Evolutionary conservation across 2,113 vertebrate species (phyloP).

Genomic region (Rhinopomastus cyanomelas): DNA sequence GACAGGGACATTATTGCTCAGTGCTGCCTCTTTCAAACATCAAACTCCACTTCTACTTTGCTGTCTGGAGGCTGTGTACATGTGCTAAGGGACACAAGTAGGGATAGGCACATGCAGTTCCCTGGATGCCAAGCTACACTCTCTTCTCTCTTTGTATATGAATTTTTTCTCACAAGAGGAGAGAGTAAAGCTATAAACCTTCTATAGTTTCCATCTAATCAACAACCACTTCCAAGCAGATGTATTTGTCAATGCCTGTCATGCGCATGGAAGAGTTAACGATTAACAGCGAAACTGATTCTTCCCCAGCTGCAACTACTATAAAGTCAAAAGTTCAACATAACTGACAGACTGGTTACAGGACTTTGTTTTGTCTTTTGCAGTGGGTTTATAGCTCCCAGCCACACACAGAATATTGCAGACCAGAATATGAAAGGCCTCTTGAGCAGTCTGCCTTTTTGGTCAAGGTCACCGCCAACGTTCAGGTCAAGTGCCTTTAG

Average conservation of each 20-base stretch:
- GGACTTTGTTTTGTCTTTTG: not conserved
- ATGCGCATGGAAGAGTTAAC: not conserved
- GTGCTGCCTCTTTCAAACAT: not conserved
- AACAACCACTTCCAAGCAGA: not conserved
- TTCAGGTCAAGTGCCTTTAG: not conserved
- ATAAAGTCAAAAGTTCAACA: conserved; percentile 15
- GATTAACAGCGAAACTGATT: not conserved
- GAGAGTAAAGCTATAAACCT: not conserved
- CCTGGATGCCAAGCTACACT: not conserved
- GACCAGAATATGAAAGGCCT: not conserved
- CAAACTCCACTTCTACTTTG: not conserved
- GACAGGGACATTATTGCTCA: not conserved
- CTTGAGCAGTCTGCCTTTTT: not conserved
- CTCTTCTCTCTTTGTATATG: not conserved
- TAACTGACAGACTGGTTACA: not conserved
- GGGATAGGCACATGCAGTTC: not conserved
- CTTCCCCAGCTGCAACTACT: not conserved
- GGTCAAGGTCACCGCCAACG: not conserved
- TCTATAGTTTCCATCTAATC: not conserved
- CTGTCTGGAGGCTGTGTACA: not conserved
- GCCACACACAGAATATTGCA: not conserved
- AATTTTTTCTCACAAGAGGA: not conserved
- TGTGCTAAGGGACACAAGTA: not conserved
- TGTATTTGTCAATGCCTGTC: not conserved
- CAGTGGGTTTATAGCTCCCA: not conserved